Evolutionary conservation across 2,797 vertebrate genomes (phyloP), one percentile per base, ranked within the genome.

Genomic region (Spinus pinus): DNA sequence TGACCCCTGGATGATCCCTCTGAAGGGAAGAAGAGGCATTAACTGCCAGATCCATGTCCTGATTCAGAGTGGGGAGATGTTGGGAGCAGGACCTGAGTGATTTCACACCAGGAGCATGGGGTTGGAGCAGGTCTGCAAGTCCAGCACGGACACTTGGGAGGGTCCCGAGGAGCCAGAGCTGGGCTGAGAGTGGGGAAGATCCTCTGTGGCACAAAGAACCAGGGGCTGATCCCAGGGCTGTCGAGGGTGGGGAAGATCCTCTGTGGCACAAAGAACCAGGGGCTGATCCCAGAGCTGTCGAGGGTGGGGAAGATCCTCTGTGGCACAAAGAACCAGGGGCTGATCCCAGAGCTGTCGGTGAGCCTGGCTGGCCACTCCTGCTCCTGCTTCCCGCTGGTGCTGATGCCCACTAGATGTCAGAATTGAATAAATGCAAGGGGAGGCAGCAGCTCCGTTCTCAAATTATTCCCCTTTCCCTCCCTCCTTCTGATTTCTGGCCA

Each of bases 381-480:
- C 56, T 86, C 47, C 61, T 10, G 2, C 57, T 56, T 58, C 49
- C 53, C 12, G 2, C 24, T 2, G 18, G 15, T 56, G 31, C 31
- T 6, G 49, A 18, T 91, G 87, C 88, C 96, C 95, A 50, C 90
- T 96, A 94, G 94, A 46, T 92, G 96, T 93, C 93, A 96, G 91
- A 49, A 64, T 85, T 81, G 74, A 96, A 86, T 58, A 91, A 89
- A 82, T 1, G 7, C 51, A 58, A 37, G 41, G 4, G 10, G 7
- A 71, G 23, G 33, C 6, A 17, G 25, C 9, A 12, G 42, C 35
- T 27, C 35, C 1, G 1, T 18, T 74, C 47, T 66, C 46, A 25
- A 57, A 42, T 80, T 8, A 53, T 46, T 82, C 20, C 21, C 2
- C 2, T 6, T 16, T 5, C 4, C 18, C 12, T 1, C 30, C 6